These are phyloP conservation scores for Leptoclinus maculatus DNA, from an alignment of 2,797 vertebrate genomes.

Conservation along the genomic window DNA sequence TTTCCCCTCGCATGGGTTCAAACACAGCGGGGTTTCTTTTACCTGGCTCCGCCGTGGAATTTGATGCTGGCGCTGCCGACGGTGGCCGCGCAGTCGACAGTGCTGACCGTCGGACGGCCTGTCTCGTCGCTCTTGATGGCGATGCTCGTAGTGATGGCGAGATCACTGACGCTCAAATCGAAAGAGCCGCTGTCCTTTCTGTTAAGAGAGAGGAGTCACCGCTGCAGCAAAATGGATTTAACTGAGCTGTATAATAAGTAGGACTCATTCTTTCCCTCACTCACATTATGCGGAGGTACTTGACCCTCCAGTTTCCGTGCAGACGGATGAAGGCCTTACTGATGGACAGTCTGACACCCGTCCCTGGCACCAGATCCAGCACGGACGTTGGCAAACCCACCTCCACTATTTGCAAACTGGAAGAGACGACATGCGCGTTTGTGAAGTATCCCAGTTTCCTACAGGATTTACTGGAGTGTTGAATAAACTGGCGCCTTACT, in stretches of 20 bases:
- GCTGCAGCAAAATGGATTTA: not conserved
- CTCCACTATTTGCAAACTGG: constrained; percentile 74
- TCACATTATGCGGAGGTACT: constrained; percentile 78
- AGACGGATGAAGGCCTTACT: constrained; percentile 76
- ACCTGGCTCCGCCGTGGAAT: constrained; percentile 85
- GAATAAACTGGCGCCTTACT: constrained; percentile 61
- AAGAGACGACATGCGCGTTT: not conserved
- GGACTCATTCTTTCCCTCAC: constrained; percentile 15
- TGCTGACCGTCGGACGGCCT: constrained; percentile 76
- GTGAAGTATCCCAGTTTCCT: not conserved
- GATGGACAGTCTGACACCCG: constrained; percentile 77
- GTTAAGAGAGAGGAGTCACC: constrained; percentile 1
- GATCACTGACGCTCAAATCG: constrained; percentile 71
- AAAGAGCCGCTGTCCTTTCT: constrained; percentile 84
- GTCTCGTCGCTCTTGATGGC: constrained; percentile 74
- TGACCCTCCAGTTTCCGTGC: constrained; percentile 82
- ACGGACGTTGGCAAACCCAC: constrained; percentile 75
- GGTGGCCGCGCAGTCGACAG: constrained; percentile 61
- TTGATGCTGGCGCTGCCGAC: constrained; percentile 67
- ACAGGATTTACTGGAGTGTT: not conserved
- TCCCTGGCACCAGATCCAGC: constrained; percentile 70
- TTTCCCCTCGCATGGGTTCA: not conserved
- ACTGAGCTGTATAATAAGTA: not conserved
- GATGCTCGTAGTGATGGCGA: constrained; percentile 71
- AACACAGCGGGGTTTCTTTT: not conserved